phyloP scores from a whole-genome alignment of 2,888 invertebrate species.

The Pheosia tremula region DNA sequence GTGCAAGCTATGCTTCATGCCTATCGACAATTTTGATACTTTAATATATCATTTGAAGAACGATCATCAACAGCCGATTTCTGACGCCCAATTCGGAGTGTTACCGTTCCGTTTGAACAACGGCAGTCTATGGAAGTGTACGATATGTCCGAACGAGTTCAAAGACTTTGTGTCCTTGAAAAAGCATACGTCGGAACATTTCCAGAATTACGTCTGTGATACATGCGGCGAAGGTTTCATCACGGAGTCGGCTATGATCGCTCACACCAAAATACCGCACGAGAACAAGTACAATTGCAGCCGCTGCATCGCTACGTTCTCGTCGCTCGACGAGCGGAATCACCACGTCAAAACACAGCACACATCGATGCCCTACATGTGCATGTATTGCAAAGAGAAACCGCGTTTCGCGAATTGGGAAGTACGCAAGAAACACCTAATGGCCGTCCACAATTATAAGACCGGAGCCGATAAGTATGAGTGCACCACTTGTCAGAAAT shows the following conservation, averaged over 20 bases:
- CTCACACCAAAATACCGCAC: conserved; percentile 75
- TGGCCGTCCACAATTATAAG: conserved; percentile 74
- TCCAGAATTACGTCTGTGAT: conserved; percentile 78
- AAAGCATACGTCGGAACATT: conserved; percentile 74
- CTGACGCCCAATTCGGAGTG: conserved; percentile 71
- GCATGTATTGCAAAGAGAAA: conserved; percentile 73
- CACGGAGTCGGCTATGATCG: conserved; percentile 75
- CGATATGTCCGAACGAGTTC: conserved; percentile 73
- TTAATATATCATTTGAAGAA: conserved; percentile 70
- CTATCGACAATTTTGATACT: conserved; percentile 62
- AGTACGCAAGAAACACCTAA: conserved; percentile 69
- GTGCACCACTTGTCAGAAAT: conserved; percentile 72
- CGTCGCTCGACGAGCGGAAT: conserved; percentile 69
- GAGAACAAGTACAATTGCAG: conserved; percentile 76
- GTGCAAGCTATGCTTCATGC: conserved; percentile 73
- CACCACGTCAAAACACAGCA: conserved; percentile 75
- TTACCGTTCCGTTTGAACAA: conserved; percentile 72
- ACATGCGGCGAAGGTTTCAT: conserved; percentile 79
- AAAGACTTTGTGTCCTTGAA: conserved; percentile 74
- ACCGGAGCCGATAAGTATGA: conserved; percentile 75
- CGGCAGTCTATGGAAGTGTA: conserved; percentile 74
- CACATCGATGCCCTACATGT: conserved; percentile 72
- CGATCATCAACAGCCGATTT: conserved; percentile 70
- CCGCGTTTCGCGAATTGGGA: conserved; percentile 79
- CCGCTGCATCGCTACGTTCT: conserved; percentile 73